phyloP scores from a whole-genome alignment of 2,113 vertebrate genomes.

The Nothocercus nigrocapillus region DNA sequence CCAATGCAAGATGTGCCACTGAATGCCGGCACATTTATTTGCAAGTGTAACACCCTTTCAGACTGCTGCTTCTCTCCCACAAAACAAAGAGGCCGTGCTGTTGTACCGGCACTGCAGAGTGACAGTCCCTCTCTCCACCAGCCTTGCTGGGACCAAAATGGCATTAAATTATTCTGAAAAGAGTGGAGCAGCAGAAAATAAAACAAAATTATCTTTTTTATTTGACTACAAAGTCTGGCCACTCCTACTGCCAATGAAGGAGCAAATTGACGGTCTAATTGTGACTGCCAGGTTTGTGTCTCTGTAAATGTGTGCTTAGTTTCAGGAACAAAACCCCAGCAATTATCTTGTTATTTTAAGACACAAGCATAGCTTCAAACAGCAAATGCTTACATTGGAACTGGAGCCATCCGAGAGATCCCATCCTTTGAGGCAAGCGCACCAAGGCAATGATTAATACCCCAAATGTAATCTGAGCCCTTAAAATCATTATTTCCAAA shows the following conservation, averaged over 20 bases:
- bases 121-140: background rate
- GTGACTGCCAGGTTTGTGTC: background rate
- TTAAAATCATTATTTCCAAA: constrained; percentile 42
- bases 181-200: background rate
- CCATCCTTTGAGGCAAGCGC: background rate
- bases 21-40: background rate
- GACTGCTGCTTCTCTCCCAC: background rate
- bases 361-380: background rate
- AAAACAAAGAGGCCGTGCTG: background rate
- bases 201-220: background rate
- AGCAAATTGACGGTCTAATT: background rate
- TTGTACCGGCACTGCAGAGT: background rate
- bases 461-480: background rate
- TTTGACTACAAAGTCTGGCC: background rate
- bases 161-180: background rate
- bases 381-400: constrained; percentile 1
- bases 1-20: constrained; percentile 59
- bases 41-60: background rate
- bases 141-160: background rate
- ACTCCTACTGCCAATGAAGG: background rate
- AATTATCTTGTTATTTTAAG: constrained; percentile 38
- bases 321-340: background rate
- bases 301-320: background rate
- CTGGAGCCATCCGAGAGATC: background rate
- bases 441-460: constrained; percentile 36